Evolutionary conservation across 2,888 invertebrate species (phyloP).

Genomic region (Crematogaster levior): DNA sequence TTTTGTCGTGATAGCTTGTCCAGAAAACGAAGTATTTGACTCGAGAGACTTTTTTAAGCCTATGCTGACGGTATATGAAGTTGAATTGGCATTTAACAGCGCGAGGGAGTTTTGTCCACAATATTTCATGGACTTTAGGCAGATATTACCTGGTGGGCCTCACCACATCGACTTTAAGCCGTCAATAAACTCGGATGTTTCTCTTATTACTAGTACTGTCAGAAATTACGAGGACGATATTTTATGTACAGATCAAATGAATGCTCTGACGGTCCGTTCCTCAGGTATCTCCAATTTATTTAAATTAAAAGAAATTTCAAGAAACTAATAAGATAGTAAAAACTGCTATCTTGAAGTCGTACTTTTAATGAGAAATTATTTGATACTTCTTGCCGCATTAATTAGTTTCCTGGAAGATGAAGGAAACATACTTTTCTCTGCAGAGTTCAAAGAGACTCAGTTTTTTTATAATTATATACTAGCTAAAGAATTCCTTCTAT

Average conservation of each 20-base stretch:
- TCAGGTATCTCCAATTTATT: conserved; percentile 58
- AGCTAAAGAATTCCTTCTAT: not conserved
- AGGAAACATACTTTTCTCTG: not conserved
- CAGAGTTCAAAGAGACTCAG: too few relatives aligned
- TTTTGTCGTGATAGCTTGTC: conserved; percentile 96
- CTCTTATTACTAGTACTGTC: conserved; percentile 91
- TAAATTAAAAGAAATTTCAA: conserved; percentile 37
- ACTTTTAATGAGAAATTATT: not conserved
- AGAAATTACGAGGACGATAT: conserved; percentile 84
- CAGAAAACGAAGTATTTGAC: conserved; percentile 94
- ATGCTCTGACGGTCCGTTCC: conserved; percentile 72
- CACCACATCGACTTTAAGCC: conserved; percentile 86
- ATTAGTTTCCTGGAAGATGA: not conserved
- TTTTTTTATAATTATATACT: too few relatives aligned
- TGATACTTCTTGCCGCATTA: not conserved
- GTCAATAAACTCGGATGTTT: conserved; percentile 88
- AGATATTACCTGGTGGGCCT: conserved; percentile 89
- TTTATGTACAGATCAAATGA: conserved; percentile 82
- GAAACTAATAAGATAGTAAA: conserved; percentile 4
- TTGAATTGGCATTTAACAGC: conserved; percentile 93
- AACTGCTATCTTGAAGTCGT: not conserved
- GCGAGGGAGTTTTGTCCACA: conserved; percentile 86
- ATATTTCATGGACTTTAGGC: conserved; percentile 92
- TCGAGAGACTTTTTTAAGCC: conserved; percentile 95
- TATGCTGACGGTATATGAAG: conserved; percentile 96